Evolutionary conservation across 2,888 invertebrate species (phyloP).

Genomic region (Andricus quercusramuli): DNA sequence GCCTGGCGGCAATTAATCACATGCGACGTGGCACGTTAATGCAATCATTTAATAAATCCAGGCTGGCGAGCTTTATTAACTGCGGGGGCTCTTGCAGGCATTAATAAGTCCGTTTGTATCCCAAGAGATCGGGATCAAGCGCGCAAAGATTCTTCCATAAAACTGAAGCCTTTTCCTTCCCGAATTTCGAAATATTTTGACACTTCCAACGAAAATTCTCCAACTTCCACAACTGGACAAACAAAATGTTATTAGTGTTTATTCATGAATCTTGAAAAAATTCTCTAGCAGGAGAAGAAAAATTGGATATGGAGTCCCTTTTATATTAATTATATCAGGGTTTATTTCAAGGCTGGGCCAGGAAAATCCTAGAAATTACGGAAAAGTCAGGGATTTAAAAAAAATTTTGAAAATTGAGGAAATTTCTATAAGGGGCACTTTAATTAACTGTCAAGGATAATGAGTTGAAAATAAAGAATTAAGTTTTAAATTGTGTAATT

Average conservation of each 20-base stretch:
- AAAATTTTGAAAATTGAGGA: too few relatives aligned
- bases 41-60: constrained; percentile 74
- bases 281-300: too few relatives aligned
- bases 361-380: too few relatives aligned
- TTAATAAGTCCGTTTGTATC: constrained; percentile 54
- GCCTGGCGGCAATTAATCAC: constrained; percentile 66
- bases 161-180: not conserved
- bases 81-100: constrained; percentile 62
- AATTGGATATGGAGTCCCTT: too few relatives aligned
- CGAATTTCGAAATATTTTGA: not conserved
- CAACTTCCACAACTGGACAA: not conserved
- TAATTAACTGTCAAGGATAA: too few relatives aligned
- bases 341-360: too few relatives aligned
- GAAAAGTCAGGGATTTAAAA: too few relatives aligned
- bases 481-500: too few relatives aligned
- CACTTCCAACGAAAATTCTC: not conserved
- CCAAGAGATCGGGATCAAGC: constrained; percentile 3
- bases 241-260: not conserved
- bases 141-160: not conserved
- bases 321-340: too few relatives aligned
- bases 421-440: too few relatives aligned
- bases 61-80: constrained; percentile 66
- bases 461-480: too few relatives aligned
- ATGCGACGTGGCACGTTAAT: constrained; percentile 67
- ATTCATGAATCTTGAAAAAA: not conserved